These are phyloP conservation scores for Toxotes chatareus DNA, from an alignment of 2,113 vertebrate species.

Conservation along the genomic window DNA sequence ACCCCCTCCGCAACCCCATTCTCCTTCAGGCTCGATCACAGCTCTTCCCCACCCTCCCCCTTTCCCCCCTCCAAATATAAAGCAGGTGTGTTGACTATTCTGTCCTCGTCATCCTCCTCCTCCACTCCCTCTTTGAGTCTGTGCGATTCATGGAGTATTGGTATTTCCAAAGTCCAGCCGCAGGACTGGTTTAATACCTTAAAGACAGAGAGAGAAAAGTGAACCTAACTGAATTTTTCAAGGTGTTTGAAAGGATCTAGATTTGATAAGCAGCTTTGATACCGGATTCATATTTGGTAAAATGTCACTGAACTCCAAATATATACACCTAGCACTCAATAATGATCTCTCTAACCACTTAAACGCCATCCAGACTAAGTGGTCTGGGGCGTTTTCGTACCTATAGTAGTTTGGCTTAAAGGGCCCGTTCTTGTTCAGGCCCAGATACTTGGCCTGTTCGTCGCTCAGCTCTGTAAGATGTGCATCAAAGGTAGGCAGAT, in stretches of 20 bases:
- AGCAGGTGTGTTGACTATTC: slow-evolving; percentile 71
- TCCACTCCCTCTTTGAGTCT: slow-evolving; percentile 52
- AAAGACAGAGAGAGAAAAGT: slow-evolving; percentile 28
- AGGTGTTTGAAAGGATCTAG: no score
- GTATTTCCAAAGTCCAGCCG: slow-evolving; percentile 49
- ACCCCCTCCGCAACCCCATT: background rate
- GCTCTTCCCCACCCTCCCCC: slow-evolving; percentile 75
- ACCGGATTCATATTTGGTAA: background rate
- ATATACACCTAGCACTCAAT: background rate
- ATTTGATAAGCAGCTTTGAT: background rate
- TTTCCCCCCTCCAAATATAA: slow-evolving; percentile 69
- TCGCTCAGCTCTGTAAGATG: slow-evolving; percentile 96
- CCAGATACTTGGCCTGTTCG: slow-evolving; percentile 98
- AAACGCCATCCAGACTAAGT: background rate
- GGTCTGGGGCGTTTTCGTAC: slow-evolving; percentile 70
- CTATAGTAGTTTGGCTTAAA: slow-evolving; percentile 99
- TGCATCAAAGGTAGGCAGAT: slow-evolving; percentile 97
- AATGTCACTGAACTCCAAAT: no score
- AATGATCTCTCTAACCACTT: background rate
- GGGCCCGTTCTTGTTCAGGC: slow-evolving; percentile 98
- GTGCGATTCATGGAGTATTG: slow-evolving; percentile 72
- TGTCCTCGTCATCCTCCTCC: slow-evolving; percentile 54
- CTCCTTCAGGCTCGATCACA: slow-evolving; percentile 59
- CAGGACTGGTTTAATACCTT: slow-evolving; percentile 88
- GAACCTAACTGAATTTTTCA: no score